Percentiles rank a stretch among this genome's conserved stretches.
Evolutionary conservation across 2,888 invertebrate species (phyloP).

Genomic region (Eupithecia tripunctaria): DNA sequence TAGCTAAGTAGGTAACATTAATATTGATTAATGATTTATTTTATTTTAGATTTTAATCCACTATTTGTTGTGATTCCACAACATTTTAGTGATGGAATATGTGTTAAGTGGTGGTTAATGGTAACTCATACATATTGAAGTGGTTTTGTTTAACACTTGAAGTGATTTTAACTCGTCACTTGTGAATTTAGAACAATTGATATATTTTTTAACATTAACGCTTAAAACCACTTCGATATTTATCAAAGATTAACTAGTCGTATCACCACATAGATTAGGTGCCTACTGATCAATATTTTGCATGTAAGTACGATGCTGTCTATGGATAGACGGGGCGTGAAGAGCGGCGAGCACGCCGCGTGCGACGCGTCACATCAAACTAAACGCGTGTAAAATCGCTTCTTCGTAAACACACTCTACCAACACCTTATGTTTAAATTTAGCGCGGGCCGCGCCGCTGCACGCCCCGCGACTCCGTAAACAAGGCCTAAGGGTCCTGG

Average conservation of each 20-base stretch:
- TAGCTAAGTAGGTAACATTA: neutral
- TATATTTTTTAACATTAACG: neutral
- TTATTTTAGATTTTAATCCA: neutral
- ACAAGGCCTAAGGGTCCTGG: too few relatives aligned
- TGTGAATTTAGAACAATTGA: neutral
- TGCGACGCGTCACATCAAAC: too few relatives aligned
- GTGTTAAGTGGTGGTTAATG: conserved; percentile 11
- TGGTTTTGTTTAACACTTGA: neutral
- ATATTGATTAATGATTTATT: neutral
- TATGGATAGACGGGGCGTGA: too few relatives aligned
- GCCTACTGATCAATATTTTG: too few relatives aligned
- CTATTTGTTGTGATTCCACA: neutral
- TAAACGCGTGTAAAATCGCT: too few relatives aligned
- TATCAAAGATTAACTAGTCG: conserved; percentile 17
- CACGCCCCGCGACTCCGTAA: too few relatives aligned
- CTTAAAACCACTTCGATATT: conserved; percentile 15
- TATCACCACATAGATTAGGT: conserved; percentile 4
- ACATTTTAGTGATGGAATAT: neutral
- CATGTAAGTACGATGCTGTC: too few relatives aligned
- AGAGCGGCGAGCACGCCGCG: too few relatives aligned
- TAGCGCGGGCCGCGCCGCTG: too few relatives aligned
- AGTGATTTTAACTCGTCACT: neutral
- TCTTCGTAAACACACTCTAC: too few relatives aligned
- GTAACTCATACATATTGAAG: neutral
- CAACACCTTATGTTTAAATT: too few relatives aligned